Conservation (phyloP, 1,140 invertebrate species). For the Polypedilum pembai region DNA sequence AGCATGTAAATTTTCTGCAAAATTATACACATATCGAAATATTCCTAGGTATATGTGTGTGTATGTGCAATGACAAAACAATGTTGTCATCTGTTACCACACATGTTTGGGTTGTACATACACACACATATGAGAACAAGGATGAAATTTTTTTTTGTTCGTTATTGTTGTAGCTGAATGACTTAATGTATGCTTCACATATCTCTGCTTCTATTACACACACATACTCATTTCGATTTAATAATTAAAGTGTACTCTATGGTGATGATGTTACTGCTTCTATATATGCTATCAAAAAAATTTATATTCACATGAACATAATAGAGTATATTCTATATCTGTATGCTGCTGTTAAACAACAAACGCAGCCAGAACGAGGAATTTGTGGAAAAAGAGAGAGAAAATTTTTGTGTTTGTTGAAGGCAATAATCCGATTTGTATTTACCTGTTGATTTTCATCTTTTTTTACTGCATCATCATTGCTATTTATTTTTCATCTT, state of each 20-base stretch:
- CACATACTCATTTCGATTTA: neutral
- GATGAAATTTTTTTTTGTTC: neutral
- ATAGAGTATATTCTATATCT: neutral
- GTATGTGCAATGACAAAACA: conserved; percentile 17
- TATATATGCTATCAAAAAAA: neutral
- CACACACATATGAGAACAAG: neutral
- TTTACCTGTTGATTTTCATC: conserved; percentile 12
- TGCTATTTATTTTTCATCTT: neutral
- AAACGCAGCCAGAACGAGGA: no score
- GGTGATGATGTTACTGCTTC: neutral
- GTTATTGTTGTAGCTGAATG: neutral
- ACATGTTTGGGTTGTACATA: neutral
- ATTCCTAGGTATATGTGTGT: neutral
- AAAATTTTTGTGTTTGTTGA: neutral
- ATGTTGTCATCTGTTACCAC: conserved; percentile 16
- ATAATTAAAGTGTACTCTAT: neutral
- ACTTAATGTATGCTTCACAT: conserved; percentile 15
- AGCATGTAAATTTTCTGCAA: conserved; percentile 9
- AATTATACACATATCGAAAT: neutral
- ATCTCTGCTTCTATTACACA: neutral
- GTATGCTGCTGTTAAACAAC: neutral
- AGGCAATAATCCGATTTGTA: conserved; percentile 5
- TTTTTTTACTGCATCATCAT: conserved; percentile 10
- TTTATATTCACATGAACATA: neutral
- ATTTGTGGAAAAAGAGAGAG: neutral